These are phyloP conservation scores for Drosophila equinoxialis DNA, from an alignment of 1,140 invertebrate species.

Conservation along the genomic window DNA sequence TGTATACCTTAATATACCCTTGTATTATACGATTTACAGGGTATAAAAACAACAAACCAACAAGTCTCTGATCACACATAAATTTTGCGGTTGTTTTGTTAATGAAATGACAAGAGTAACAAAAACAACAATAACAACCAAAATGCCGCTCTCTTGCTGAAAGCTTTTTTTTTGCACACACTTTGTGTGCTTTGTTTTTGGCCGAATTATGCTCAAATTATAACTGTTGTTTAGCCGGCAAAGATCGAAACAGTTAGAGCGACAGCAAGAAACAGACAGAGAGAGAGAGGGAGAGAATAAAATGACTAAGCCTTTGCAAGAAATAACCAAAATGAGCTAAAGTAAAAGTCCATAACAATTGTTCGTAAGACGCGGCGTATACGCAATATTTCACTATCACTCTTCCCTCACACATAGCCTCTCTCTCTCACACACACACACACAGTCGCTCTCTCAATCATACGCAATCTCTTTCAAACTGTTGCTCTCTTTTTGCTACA, in stretches of 20 bases:
- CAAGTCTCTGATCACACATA: constrained; percentile 70
- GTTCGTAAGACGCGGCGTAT: constrained; percentile 35
- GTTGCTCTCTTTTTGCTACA: constrained; percentile 3
- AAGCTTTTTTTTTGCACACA: constrained; percentile 52
- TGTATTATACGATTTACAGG: not conserved
- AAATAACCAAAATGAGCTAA: constrained; percentile 31
- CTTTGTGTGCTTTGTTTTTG: constrained; percentile 19
- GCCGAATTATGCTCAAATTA: constrained; percentile 69
- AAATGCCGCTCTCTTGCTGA: constrained; percentile 39
- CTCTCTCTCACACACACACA: not conserved
- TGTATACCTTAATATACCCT: not conserved
- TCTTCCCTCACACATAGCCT: constrained; percentile 6
- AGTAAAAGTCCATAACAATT: constrained; percentile 47
- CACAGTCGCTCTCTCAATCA: not conserved
- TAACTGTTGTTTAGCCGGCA: constrained; percentile 74
- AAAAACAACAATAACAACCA: constrained; percentile 19
- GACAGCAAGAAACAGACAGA: not conserved
- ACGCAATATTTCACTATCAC: constrained; percentile 37
- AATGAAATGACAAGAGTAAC: constrained; percentile 64
- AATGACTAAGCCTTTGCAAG: constrained; percentile 56
- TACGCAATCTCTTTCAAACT: constrained; percentile 1
- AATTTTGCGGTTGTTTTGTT: constrained; percentile 77
- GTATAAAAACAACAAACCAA: constrained; percentile 26
- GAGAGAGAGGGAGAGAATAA: constrained; percentile 35
- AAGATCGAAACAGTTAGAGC: constrained; percentile 66